Percentiles rank a stretch among this genome's conserved stretches.
phyloP scores from a whole-genome alignment of 1,140 invertebrate genomes.

The Epicauta chinensis region DNA sequence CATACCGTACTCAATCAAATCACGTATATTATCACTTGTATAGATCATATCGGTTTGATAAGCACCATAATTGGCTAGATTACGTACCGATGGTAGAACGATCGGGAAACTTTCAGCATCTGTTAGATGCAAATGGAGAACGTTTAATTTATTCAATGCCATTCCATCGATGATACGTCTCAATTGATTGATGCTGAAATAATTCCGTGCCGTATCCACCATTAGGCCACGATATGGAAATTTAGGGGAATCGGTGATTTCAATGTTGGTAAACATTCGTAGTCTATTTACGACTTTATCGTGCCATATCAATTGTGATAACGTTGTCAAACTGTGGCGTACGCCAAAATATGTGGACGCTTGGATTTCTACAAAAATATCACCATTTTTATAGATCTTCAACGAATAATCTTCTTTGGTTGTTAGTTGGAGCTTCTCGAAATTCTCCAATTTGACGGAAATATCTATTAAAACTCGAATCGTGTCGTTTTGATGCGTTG shows the following conservation, averaged over 20 bases:
- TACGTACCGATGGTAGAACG: conserved; percentile 55
- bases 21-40: conserved; percentile 55
- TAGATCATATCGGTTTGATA: conserved; percentile 64
- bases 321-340: conserved; percentile 68
- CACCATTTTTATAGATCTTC: conserved; percentile 44
- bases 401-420: conserved; percentile 69
- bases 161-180: conserved; percentile 67
- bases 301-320: conserved; percentile 72
- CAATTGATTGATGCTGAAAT: conserved; percentile 58
- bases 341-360: conserved; percentile 67
- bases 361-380: conserved; percentile 54
- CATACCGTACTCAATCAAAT: conserved; percentile 56
- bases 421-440: conserved; percentile 47
- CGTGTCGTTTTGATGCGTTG: too few species aligned
- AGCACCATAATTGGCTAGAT: conserved; percentile 64
- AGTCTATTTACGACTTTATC: conserved; percentile 49
- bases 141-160: conserved; percentile 71
- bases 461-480: too few species aligned
- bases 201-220: conserved; percentile 73
- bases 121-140: conserved; percentile 78
- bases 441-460: too few species aligned
- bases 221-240: conserved; percentile 62
- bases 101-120: conserved; percentile 79
- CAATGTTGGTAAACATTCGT: conserved; percentile 47
- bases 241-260: conserved; percentile 51